Percentiles rank a stretch among this genome's conserved stretches.
Evolutionary conservation across 2,797 vertebrate species (phyloP).

Genomic region (Pangasius sanitwongsei): DNA sequence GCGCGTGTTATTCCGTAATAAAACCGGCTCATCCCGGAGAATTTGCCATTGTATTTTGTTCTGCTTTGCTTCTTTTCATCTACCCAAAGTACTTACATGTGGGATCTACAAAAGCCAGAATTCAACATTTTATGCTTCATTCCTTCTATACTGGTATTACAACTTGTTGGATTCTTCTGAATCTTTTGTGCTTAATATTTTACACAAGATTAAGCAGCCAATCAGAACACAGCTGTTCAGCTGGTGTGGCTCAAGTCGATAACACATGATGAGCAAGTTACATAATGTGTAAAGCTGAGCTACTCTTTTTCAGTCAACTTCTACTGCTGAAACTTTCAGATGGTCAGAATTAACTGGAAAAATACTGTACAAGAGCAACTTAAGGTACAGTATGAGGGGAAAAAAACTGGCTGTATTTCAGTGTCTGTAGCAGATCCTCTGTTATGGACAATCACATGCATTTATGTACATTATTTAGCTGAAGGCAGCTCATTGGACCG

Average conservation of each 20-base stretch:
- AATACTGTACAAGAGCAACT: not conserved
- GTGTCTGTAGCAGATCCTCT: not conserved
- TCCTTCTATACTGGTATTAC: not conserved
- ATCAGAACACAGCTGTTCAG: constrained; percentile 36
- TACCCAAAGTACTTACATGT: constrained; percentile 51
- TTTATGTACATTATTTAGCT: not conserved
- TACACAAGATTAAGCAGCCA: constrained; percentile 10
- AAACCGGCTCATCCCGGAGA: constrained; percentile 65
- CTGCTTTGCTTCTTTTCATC: constrained; percentile 67
- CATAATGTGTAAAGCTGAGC: constrained; percentile 28
- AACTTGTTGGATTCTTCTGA: not conserved
- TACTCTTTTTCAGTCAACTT: constrained; percentile 36
- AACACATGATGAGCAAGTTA: constrained; percentile 24
- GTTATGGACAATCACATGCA: not conserved
- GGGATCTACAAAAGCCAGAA: constrained; percentile 20
- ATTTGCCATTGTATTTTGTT: constrained; percentile 62
- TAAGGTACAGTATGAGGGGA: too few species aligned
- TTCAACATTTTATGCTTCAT: constrained; percentile 19
- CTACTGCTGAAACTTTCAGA: not conserved
- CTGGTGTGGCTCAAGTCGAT: constrained; percentile 22
- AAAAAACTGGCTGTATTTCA: not conserved
- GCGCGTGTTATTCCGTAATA: constrained; percentile 70
- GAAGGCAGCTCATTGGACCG: too few species aligned
- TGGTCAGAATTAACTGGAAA: not conserved
- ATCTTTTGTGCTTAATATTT: not conserved